Evolutionary conservation across 1,140 invertebrate species (phyloP).

Genomic region (Pentalonia nigronervosa): DNA sequence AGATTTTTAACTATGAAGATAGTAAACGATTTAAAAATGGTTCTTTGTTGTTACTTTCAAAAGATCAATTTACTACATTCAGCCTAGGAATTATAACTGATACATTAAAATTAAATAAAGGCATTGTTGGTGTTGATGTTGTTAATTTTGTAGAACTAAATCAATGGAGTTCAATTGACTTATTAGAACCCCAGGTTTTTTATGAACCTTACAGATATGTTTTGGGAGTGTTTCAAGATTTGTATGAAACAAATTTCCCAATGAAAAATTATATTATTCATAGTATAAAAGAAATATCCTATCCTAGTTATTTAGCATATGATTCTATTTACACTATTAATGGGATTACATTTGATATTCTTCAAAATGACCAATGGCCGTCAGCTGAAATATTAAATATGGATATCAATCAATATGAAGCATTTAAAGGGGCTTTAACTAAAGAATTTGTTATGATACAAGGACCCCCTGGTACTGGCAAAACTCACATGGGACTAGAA

Average conservation of each 20-base stretch:
- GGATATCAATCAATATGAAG: conserved; percentile 69
- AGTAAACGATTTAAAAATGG: conserved; percentile 71
- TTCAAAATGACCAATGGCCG: conserved; percentile 65
- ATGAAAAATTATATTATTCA: conserved; percentile 72
- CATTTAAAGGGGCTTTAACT: conserved; percentile 69
- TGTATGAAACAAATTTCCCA: conserved; percentile 67
- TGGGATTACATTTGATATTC: conserved; percentile 58
- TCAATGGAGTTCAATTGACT: conserved; percentile 64
- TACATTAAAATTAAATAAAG: conserved; percentile 60
- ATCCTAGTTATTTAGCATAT: conserved; percentile 25
- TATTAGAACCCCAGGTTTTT: conserved; percentile 74
- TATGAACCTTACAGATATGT: conserved; percentile 75
- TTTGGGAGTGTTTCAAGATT: conserved; percentile 69
- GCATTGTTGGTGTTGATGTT: conserved; percentile 43
- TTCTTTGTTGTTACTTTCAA: conserved; percentile 75
- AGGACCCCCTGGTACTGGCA: conserved; percentile 80
- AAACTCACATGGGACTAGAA: conserved; percentile 77
- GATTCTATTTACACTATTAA: conserved; percentile 9
- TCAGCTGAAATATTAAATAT: conserved; percentile 64
- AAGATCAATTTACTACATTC: conserved; percentile 70
- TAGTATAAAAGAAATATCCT: conserved; percentile 61
- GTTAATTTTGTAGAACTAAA: conserved; percentile 61
- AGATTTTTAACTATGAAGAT: conserved; percentile 62
- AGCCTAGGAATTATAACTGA: conserved; percentile 63
- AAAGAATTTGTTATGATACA: conserved; percentile 78